A percentile compares a stretch with the other conserved stretches of the same genome.
phyloP scores from a whole-genome alignment of 2,888 invertebrate species.

The Laspeyria flexula region DNA sequence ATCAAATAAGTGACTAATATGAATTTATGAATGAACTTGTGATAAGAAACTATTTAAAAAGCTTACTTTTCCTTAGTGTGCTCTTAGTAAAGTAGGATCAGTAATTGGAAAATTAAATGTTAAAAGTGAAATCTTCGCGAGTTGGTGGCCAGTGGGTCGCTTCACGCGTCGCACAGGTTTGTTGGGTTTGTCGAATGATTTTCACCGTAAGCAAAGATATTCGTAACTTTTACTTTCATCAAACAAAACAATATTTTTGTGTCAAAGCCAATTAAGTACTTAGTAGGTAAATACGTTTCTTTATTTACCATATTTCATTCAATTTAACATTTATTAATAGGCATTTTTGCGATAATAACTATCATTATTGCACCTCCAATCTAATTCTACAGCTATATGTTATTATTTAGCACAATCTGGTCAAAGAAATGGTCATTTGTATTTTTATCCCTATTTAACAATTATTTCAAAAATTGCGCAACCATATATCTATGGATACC shows the following conservation, averaged over 20 bases:
- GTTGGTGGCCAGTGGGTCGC: slow-evolving; percentile 74
- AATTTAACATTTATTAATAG: too few relatives aligned
- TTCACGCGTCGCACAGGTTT: slow-evolving; percentile 70
- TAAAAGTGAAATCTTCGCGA: slow-evolving; percentile 81
- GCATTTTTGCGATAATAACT: too few relatives aligned
- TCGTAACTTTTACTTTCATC: slow-evolving; percentile 79
- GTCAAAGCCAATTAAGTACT: neutral
- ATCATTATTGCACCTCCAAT: too few relatives aligned
- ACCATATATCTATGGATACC: neutral
- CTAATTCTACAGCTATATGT: too few relatives aligned
- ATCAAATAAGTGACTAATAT: slow-evolving; percentile 26
- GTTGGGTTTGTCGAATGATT: slow-evolving; percentile 75
- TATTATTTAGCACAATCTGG: too few relatives aligned
- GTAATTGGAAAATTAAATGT: slow-evolving; percentile 75
- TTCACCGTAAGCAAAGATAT: slow-evolving; percentile 67
- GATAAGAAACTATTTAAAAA: slow-evolving; percentile 16
- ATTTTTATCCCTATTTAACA: too few relatives aligned
- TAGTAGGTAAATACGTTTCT: too few relatives aligned
- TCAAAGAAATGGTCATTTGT: too few relatives aligned
- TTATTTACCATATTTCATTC: too few relatives aligned
- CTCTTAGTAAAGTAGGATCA: slow-evolving; percentile 46
- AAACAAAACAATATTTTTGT: slow-evolving; percentile 51
- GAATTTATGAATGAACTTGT: slow-evolving; percentile 27
- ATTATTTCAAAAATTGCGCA: neutral
- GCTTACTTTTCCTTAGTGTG: neutral